Evolutionary conservation across 2,888 invertebrate genomes (phyloP), one percentile per base, ranked within the genome.

Genomic region (Lasioglossum morio): DNA sequence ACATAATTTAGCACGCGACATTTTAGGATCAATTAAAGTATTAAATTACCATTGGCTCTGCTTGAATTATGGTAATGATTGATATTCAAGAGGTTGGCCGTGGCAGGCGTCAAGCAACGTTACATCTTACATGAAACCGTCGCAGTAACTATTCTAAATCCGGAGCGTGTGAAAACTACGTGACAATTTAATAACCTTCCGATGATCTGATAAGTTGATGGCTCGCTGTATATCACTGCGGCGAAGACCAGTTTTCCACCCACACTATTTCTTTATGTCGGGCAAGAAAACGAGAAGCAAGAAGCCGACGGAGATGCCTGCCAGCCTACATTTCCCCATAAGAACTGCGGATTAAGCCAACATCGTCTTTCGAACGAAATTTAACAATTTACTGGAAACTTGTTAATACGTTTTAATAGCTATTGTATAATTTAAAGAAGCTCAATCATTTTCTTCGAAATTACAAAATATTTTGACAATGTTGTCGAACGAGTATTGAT

Each of bases 111-210:
- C 69, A 23, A 23, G 23, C 16, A 19, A n/a, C 27, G 63, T 30
- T 66, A 72, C 78, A 84, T 69, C 77, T 86, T n/a, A 53, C 43
- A 37, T 14, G 63, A 48, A 81, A 80, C 40, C 72, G 16, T 63
- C 66, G 75, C 53, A 43, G 72, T 53, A 53, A 34, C 63, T 80
- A 78, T 77, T 79, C 66, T 72, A 77, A 82, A 77, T 86, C 74
- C 72, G 60, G 78, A 70, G 73, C 72, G 72, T 80, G 86, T 37
- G 87, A 87, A 87, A 86, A 87, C 79, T 81, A 82, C 82, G 88
- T 87, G 91, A 92, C 90, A 92, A 91, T 92, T 91, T 92, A 92
- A 93, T 93, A 92, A 92, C 89, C 90, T 91, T 90, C 83, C 77
- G 87, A 81, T 87, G 88, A 88, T 89, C 86, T 81, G 89, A 90